Conservation (phyloP, 2,888 invertebrate species). For the Ischnus inquisitorius region DNA sequence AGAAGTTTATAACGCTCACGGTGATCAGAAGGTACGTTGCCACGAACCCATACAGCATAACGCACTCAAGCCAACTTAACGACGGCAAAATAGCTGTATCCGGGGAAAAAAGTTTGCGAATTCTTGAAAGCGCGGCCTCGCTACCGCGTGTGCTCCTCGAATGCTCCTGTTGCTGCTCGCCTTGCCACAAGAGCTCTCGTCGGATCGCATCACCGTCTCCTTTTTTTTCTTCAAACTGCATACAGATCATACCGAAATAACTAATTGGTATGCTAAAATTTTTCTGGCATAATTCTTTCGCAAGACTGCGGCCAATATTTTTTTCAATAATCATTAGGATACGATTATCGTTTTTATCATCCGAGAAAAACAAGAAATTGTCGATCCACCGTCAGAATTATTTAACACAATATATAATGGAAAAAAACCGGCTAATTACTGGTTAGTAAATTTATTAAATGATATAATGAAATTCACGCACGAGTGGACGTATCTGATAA, state of each 20-base stretch:
- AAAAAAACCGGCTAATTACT: no score
- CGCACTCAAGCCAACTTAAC: slow-evolving; percentile 58
- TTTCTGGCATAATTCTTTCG: no score
- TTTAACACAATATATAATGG: no score
- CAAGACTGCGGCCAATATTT: no score
- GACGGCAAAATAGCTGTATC: slow-evolving; percentile 43
- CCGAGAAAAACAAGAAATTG: no score
- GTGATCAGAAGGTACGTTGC: slow-evolving; percentile 49
- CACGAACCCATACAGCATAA: slow-evolving; percentile 54
- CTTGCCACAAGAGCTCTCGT: slow-evolving; percentile 29
- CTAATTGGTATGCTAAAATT: no score
- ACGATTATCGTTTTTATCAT: no score
- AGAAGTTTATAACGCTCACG: slow-evolving; percentile 39
- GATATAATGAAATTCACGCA: no score
- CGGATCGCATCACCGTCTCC: slow-evolving; percentile 9
- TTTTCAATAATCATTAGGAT: no score
- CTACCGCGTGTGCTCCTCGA: neutral
- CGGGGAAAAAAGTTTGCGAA: slow-evolving; percentile 30
- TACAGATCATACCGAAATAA: neutral
- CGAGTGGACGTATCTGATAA: no score
- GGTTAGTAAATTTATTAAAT: no score
- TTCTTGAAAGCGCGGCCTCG: neutral
- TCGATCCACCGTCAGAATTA: no score
- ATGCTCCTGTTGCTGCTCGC: slow-evolving; percentile 2
- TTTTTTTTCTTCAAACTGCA: neutral